Percentiles rank a stretch among this genome's conserved stretches.
phyloP scores from a whole-genome alignment of 2,888 invertebrate genomes.

The Listrodromus nycthemerus region DNA sequence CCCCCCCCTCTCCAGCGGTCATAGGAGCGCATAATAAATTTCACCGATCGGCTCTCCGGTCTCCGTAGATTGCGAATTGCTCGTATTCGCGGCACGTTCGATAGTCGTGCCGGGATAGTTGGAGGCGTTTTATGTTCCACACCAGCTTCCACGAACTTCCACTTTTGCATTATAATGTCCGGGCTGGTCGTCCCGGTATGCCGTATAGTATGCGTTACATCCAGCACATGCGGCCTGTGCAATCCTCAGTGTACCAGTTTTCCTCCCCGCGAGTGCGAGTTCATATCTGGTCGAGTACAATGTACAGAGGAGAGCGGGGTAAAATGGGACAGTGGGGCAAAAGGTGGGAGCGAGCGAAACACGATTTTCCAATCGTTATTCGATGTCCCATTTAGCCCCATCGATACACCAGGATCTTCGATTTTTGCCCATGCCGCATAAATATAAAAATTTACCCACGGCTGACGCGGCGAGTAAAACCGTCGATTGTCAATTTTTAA shows the following conservation, averaged over 20 bases:
- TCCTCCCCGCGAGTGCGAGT: background rate
- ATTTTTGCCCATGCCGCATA: no score
- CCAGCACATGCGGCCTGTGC: background rate
- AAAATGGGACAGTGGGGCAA: no score
- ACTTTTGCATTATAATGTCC: conserved; percentile 41
- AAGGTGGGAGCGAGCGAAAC: no score
- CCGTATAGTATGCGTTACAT: background rate
- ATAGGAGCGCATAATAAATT: conserved; percentile 56
- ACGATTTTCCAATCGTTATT: background rate
- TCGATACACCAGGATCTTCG: no score
- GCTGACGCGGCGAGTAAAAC: no score
- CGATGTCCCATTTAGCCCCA: background rate
- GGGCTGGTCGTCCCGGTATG: background rate
- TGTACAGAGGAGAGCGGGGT: no score
- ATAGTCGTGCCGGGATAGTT: conserved; percentile 44
- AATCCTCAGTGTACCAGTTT: background rate
- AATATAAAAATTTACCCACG: no score
- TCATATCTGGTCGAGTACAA: conserved; percentile 11
- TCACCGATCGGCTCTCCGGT: conserved; percentile 30
- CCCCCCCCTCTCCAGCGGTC: no score
- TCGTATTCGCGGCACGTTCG: conserved; percentile 60
- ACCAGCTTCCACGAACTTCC: conserved; percentile 33
- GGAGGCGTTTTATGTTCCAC: conserved; percentile 13
- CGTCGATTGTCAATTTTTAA: no score
- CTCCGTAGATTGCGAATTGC: conserved; percentile 11